Percentiles rank a stretch among this genome's conserved stretches.
Conservation (phyloP, 2,797 vertebrate species). For the Pangasius mekongensis region DNA sequence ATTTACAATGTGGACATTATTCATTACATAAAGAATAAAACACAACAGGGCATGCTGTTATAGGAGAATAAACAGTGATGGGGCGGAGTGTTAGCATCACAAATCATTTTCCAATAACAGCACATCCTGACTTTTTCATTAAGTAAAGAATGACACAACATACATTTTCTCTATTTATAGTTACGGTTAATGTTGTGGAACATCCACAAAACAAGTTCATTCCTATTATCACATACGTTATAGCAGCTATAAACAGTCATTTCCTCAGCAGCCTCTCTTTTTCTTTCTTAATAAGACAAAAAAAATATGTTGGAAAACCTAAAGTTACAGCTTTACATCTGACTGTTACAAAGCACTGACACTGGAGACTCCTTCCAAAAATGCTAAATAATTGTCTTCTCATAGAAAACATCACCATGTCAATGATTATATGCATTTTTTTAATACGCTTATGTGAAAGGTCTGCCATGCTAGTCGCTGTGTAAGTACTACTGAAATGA, state of each 20-base stretch:
- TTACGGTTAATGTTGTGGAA: background rate
- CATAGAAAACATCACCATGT: background rate
- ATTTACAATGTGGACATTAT: background rate
- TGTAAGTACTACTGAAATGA: background rate
- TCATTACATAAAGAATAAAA: background rate
- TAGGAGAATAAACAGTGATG: background rate
- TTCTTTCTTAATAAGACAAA: background rate
- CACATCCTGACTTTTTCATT: too few species aligned
- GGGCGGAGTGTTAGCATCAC: background rate
- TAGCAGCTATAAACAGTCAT: background rate
- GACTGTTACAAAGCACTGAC: background rate
- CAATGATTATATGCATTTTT: background rate
- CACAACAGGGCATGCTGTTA: background rate
- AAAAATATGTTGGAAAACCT: background rate
- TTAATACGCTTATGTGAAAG: background rate
- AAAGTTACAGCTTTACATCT: background rate
- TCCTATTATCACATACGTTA: background rate
- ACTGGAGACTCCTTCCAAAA: background rate
- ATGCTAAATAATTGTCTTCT: background rate
- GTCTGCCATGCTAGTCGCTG: background rate
- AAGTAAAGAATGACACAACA: background rate
- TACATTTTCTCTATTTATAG: background rate
- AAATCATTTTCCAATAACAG: too few species aligned
- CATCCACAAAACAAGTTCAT: too few species aligned
- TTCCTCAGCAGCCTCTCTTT: background rate